A percentile compares a stretch with the other conserved stretches of the same genome.
Evolutionary conservation across 2,113 vertebrate species (phyloP).

Genomic region (Limanda limanda): DNA sequence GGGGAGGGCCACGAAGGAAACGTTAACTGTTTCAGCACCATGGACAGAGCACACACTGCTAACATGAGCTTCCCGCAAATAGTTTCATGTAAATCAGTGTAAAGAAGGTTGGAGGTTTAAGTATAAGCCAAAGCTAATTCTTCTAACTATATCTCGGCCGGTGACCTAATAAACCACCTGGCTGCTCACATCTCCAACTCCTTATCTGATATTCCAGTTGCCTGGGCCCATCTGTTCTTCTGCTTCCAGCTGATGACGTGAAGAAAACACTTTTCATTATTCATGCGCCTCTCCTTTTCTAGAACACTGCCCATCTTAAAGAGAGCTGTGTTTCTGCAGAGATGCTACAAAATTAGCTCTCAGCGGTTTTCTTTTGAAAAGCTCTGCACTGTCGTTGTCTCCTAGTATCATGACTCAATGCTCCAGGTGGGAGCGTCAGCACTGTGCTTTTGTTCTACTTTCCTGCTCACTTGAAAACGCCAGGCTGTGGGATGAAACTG

Average conservation of each 20-base stretch:
- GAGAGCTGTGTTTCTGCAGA: slow-evolving; percentile 25
- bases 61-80: not conserved
- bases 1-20: slow-evolving; percentile 10
- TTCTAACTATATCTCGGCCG: not conserved
- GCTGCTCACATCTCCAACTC: not conserved
- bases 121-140: not conserved
- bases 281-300: slow-evolving; percentile 53
- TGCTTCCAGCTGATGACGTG: slow-evolving; percentile 16
- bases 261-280: slow-evolving; percentile 65
- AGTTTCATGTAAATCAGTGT: slow-evolving; percentile 7
- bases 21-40: slow-evolving; percentile 65
- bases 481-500: not conserved
- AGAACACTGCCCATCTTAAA: slow-evolving; percentile 31
- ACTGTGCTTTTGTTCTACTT: slow-evolving; percentile 21
- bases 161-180: not conserved
- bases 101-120: not conserved
- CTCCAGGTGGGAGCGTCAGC: slow-evolving; percentile 36
- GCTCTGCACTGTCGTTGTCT: slow-evolving; percentile 9
- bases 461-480: slow-evolving; percentile 21
- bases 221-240: slow-evolving; percentile 10
- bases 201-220: not conserved
- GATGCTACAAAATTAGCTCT: slow-evolving; percentile 1
- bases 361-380: slow-evolving; percentile 11
- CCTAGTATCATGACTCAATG: slow-evolving; percentile 4
- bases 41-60: slow-evolving; percentile 62